Conservation (phyloP, 2,888 invertebrate genomes). For the Portevinia maculata region DNA sequence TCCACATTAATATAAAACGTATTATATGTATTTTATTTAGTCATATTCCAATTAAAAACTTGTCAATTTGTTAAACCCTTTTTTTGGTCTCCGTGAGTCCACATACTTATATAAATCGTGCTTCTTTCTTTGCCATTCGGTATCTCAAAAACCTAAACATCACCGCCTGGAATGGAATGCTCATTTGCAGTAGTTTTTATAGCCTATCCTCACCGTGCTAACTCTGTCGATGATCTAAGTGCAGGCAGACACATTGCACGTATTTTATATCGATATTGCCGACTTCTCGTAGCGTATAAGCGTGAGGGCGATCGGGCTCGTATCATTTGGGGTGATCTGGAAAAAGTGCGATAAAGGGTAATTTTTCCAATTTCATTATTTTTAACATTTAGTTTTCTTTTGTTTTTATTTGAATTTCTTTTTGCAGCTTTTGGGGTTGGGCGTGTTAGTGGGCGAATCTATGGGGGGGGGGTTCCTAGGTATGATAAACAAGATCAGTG, state of each 20-base stretch:
- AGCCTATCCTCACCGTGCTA: conserved; percentile 75
- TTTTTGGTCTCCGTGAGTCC: neutral
- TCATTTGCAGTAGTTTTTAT: conserved; percentile 10
- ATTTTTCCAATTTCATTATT: conserved; percentile 38
- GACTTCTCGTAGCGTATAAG: too few species aligned
- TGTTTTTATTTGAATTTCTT: conserved; percentile 40
- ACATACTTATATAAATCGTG: neutral
- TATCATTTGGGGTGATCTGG: conserved; percentile 30
- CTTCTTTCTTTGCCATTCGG: conserved; percentile 9
- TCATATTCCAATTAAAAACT: conserved; percentile 8
- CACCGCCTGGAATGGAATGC: conserved; percentile 6
- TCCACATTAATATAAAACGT: neutral
- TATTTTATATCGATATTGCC: conserved; percentile 52
- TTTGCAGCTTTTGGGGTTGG: conserved; percentile 9
- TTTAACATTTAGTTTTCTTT: conserved; percentile 21
- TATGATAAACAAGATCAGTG: conserved; percentile 11
- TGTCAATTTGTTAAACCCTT: conserved; percentile 9
- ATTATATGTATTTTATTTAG: conserved; percentile 4
- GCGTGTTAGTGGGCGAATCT: neutral
- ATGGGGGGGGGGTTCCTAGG: conserved; percentile 51
- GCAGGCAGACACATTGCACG: conserved; percentile 61
- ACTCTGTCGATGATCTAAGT: conserved; percentile 81
- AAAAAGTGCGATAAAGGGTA: conserved; percentile 53
- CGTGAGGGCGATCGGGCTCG: conserved; percentile 43
- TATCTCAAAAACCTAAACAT: conserved; percentile 12